Evolutionary conservation across 2,888 invertebrate species (phyloP).

Genomic region (Epirrita christyi): DNA sequence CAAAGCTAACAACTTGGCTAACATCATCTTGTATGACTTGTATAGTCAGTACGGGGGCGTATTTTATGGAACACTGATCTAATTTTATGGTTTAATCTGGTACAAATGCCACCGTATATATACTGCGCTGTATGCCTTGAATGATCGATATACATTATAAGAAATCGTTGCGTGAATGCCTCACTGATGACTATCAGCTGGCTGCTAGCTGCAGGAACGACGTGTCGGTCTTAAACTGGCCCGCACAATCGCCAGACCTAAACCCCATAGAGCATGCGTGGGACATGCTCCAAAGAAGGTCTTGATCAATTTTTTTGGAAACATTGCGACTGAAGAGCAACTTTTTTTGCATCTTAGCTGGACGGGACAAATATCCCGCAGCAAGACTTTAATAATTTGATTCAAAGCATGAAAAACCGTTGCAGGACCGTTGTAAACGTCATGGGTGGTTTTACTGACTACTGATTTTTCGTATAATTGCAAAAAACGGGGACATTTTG

Average conservation of each 20-base stretch:
- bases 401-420: neutral
- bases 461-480: neutral
- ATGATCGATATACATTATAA: neutral
- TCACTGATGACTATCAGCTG: no score
- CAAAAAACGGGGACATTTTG: neutral
- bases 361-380: neutral
- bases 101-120: conserved; percentile 4
- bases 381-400: neutral
- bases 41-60: neutral
- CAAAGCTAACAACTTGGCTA: neutral
- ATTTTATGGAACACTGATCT: neutral
- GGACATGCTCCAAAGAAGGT: conserved; percentile 2
- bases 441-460: no score
- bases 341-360: neutral
- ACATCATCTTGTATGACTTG: neutral
- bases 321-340: conserved; percentile 4
- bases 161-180: no score
- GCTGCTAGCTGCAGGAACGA: no score
- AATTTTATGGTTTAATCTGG: conserved; percentile 5
- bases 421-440: no score
- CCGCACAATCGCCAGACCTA: conserved; percentile 3
- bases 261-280: conserved; percentile 3
- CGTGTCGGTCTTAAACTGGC: neutral
- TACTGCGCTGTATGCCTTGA: neutral
- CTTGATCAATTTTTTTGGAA: neutral